A percentile compares a stretch with the other conserved stretches of the same genome.
These are phyloP conservation scores for Pandemis heparana DNA, from an alignment of 2,888 invertebrate genomes.

Conservation along the genomic window DNA sequence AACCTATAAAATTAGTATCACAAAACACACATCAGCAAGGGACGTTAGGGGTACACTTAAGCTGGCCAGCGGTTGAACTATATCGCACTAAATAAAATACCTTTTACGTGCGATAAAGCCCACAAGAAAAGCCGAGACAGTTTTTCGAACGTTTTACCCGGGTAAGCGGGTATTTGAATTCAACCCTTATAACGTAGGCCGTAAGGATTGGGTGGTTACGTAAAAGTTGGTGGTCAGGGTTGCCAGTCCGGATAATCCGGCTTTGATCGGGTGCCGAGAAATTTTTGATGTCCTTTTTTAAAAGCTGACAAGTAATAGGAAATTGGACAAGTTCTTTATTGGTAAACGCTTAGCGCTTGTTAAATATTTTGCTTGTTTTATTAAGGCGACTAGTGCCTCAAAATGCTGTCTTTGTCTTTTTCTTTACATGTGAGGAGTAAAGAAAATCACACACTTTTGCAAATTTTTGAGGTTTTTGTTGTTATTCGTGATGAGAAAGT, in stretches of 20 bases:
- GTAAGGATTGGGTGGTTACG: conserved; percentile 19
- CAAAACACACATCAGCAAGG: conserved; percentile 23
- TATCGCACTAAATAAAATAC: conserved; percentile 67
- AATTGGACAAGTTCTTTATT: neutral
- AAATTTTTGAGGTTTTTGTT: too few relatives aligned
- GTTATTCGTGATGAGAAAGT: too few relatives aligned
- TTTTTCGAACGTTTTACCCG: conserved; percentile 53
- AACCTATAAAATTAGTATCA: conserved; percentile 14
- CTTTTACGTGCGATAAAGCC: conserved; percentile 69
- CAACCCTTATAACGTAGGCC: conserved; percentile 50
- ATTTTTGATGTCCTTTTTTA: neutral
- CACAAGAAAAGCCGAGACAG: conserved; percentile 65
- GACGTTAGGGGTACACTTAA: conserved; percentile 43
- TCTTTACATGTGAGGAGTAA: too few relatives aligned
- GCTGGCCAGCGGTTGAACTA: conserved; percentile 36
- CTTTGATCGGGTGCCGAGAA: conserved; percentile 15
- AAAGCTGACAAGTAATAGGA: conserved; percentile 1
- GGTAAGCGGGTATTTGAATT: conserved; percentile 47
- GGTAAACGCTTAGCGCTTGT: too few relatives aligned
- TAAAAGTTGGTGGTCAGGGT: conserved; percentile 22
- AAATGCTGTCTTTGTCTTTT: too few relatives aligned
- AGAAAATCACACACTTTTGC: too few relatives aligned
- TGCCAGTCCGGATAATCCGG: conserved; percentile 29
- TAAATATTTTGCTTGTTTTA: too few relatives aligned
- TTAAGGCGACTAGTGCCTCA: too few relatives aligned